phyloP scores from a whole-genome alignment of 2,888 invertebrate species.

The Macrosoma leucophasiata region DNA sequence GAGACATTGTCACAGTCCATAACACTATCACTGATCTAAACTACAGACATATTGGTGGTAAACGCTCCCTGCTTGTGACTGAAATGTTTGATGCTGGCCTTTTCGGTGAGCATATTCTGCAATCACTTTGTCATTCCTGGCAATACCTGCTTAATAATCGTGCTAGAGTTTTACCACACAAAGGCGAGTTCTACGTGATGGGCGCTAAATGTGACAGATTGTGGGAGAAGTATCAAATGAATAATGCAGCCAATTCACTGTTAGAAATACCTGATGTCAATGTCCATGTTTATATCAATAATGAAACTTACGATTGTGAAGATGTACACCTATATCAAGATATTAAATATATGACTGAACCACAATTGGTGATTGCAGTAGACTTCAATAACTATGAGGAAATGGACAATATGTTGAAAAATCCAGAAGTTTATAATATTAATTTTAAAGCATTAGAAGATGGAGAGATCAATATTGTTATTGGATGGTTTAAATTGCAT shows the following conservation, averaged over 20 bases:
- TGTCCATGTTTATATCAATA: slow-evolving; percentile 42
- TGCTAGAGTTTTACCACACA: slow-evolving; percentile 76
- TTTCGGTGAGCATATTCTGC: slow-evolving; percentile 84
- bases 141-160: slow-evolving; percentile 67
- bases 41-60: slow-evolving; percentile 69
- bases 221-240: slow-evolving; percentile 60
- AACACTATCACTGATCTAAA: slow-evolving; percentile 74
- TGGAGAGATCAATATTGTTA: slow-evolving; percentile 79
- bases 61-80: slow-evolving; percentile 79
- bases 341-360: slow-evolving; percentile 75
- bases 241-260: slow-evolving; percentile 34
- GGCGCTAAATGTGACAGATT: slow-evolving; percentile 76
- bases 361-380: slow-evolving; percentile 71
- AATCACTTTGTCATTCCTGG: slow-evolving; percentile 82
- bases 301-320: slow-evolving; percentile 82
- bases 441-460: slow-evolving; percentile 47
- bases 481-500: slow-evolving; percentile 84
- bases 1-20: slow-evolving; percentile 70
- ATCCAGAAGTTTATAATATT: slow-evolving; percentile 48
- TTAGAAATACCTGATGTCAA: slow-evolving; percentile 40
- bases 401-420: slow-evolving; percentile 50
- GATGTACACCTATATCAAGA: slow-evolving; percentile 75
- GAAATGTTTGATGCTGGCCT: slow-evolving; percentile 88
- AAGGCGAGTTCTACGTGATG: slow-evolving; percentile 78
- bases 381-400: slow-evolving; percentile 78